Percentiles rank a stretch among this genome's conserved stretches.
phyloP scores from a whole-genome alignment of 1,140 invertebrate species.

The Ips nitidus region DNA sequence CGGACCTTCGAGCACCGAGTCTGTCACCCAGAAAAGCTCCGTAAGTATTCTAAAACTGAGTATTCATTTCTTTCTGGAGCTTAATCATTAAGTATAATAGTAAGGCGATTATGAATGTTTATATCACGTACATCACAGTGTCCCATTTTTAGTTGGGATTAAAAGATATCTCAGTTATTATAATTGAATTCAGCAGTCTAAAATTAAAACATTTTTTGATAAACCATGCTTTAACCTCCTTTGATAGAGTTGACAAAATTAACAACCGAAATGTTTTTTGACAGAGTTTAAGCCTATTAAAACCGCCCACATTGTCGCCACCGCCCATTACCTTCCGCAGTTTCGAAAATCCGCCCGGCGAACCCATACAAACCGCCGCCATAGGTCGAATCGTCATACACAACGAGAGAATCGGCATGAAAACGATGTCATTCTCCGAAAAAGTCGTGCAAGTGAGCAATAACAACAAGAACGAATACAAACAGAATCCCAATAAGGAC shows the following conservation, averaged over 20 bases:
- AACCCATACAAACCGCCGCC: constrained; percentile 24
- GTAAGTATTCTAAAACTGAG: constrained; percentile 27
- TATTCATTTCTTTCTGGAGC: not conserved
- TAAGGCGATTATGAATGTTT: not conserved
- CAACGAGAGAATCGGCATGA: constrained; percentile 50
- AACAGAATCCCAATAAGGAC: constrained; percentile 34
- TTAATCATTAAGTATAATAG: not conserved
- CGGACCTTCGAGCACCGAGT: constrained; percentile 36
- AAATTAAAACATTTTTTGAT: too few relatives aligned
- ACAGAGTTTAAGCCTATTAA: constrained; percentile 53
- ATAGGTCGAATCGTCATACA: constrained; percentile 49
- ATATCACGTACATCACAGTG: not conserved
- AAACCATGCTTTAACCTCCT: too few relatives aligned
- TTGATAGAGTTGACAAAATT: too few relatives aligned
- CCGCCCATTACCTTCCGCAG: constrained; percentile 48
- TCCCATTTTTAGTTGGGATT: not conserved
- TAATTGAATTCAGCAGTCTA: too few relatives aligned
- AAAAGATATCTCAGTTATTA: not conserved
- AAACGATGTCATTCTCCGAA: constrained; percentile 51
- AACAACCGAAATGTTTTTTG: not conserved
- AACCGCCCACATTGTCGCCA: constrained; percentile 57
- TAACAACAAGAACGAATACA: constrained; percentile 23
- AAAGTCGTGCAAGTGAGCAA: constrained; percentile 41
- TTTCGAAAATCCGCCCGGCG: constrained; percentile 43
- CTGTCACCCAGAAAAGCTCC: constrained; percentile 43